Evolutionary conservation across 2,888 invertebrate species (phyloP), one percentile per base, ranked within the genome.

Genomic region (Melipona beecheii): DNA sequence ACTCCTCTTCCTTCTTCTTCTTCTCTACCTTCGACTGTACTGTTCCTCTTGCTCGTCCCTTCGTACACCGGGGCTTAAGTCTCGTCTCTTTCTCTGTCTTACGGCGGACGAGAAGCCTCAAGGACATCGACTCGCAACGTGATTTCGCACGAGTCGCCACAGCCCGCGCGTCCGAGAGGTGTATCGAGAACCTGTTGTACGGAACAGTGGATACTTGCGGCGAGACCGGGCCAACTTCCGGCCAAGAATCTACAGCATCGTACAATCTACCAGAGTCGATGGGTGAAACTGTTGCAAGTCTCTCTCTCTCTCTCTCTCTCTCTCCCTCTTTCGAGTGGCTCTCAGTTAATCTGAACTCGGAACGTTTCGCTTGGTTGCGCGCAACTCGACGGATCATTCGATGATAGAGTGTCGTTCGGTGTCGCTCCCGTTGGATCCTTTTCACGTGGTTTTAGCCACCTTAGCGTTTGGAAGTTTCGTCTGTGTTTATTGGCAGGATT

Each of bases 211-310:
- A 86, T 89, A 81, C 77, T 86, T 71, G 66, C 71, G 71, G 73
- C 19, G 54, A 36, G 86, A 87, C 83, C 84, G 86, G 80, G 83
- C 27, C 83, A 90, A 90, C 90, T 88, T 88, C 85, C 84, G 85
- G 84, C 86, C 69, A 78, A 84, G 84, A 87, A 87, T 88, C 87
- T 79, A 62, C 68, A 68, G 60, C 74, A 43, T 31, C 43, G 70
- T 27, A 27, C 49, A 0, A 58, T 24, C 62, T 27, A 27, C 21
- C 15, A 15, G 27, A 52, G 62, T 56, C 60, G 56, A 69, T 65
- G 36, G 84, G 17, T 49, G 52, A 81, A 85, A 78, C 83, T 62
- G 71, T 75, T 31, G 21, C 21, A 17, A 43, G 62, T 54, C 56
- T 43, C 43, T 43, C 9, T 43, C 43, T 43, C 43, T 43, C 36